phyloP scores from a whole-genome alignment of 2,113 vertebrate species.

The Erinaceus europaeus region DNA sequence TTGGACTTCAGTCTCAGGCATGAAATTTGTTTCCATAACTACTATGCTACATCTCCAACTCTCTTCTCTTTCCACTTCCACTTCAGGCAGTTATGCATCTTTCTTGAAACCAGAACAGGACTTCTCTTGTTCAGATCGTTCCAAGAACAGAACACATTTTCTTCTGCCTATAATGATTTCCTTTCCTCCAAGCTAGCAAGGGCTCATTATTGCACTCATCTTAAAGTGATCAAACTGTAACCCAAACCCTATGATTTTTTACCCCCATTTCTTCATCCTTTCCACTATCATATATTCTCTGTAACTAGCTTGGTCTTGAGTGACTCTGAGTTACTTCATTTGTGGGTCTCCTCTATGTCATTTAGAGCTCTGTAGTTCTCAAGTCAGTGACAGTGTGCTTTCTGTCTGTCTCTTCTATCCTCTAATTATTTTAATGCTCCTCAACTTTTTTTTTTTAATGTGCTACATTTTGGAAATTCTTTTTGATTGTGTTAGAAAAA shows the following conservation, averaged over 20 bases:
- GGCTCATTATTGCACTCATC: constrained; percentile 8
- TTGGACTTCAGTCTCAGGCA: no score
- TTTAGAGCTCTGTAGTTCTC: not conserved
- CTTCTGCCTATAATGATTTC: constrained; percentile 34
- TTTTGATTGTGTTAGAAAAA: not conserved
- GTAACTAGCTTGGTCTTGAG: constrained; percentile 5
- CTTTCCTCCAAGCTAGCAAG: constrained; percentile 27
- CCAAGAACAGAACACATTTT: constrained; percentile 9
- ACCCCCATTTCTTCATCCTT: constrained; percentile 22
- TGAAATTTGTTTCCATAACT: no score
- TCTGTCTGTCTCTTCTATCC: not conserved
- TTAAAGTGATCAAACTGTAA: constrained; percentile 21
- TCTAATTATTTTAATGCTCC: not conserved
- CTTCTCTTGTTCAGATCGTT: not conserved
- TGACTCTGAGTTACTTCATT: constrained; percentile 32
- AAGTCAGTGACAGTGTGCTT: not conserved
- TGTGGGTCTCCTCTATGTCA: constrained; percentile 11
- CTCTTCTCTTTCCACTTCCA: not conserved
- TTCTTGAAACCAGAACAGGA: not conserved
- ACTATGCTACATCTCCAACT: no score
- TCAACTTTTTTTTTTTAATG: constrained; percentile 38
- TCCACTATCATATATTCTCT: constrained; percentile 23
- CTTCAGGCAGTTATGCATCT: not conserved
- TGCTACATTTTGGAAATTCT: not conserved
- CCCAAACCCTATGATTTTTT: constrained; percentile 44